These are phyloP conservation scores for Canis aureus DNA, from an alignment of 2,113 vertebrate genomes.

Conservation along the genomic window DNA sequence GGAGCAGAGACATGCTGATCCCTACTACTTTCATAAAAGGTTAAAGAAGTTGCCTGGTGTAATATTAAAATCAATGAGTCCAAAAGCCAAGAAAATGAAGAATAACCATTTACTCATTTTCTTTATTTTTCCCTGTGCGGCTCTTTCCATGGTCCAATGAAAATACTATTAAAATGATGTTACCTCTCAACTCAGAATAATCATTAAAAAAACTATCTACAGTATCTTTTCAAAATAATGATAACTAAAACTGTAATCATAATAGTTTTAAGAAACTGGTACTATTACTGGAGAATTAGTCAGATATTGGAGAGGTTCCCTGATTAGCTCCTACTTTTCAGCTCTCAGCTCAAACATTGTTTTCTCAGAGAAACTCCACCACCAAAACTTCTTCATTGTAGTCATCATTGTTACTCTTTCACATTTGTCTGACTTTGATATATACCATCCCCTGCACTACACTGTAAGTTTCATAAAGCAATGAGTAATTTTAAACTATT, in stretches of 20 bases:
- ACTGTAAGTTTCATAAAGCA: background rate
- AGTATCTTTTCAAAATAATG: background rate
- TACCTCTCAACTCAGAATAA: background rate
- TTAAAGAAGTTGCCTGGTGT: background rate
- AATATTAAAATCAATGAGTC: background rate
- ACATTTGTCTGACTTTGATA: background rate
- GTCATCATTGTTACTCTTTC: background rate
- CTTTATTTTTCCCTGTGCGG: background rate
- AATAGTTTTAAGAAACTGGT: background rate
- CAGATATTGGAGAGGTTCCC: background rate
- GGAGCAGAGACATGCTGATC: background rate
- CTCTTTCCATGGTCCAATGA: background rate
- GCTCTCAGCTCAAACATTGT: background rate
- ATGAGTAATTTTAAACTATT: background rate
- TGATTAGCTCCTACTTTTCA: background rate
- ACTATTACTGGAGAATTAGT: background rate
- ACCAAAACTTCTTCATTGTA: background rate
- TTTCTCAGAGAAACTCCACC: background rate
- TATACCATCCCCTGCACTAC: background rate
- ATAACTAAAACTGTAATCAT: background rate
- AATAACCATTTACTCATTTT: background rate
- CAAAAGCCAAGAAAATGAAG: conserved; percentile 16
- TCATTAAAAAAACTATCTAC: background rate
- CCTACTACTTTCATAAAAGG: background rate
- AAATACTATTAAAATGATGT: conserved; percentile 11